Base-by-base conservation (phyloP, 2,113 vertebrate species). In the Peromyscus leucopus region DNA sequence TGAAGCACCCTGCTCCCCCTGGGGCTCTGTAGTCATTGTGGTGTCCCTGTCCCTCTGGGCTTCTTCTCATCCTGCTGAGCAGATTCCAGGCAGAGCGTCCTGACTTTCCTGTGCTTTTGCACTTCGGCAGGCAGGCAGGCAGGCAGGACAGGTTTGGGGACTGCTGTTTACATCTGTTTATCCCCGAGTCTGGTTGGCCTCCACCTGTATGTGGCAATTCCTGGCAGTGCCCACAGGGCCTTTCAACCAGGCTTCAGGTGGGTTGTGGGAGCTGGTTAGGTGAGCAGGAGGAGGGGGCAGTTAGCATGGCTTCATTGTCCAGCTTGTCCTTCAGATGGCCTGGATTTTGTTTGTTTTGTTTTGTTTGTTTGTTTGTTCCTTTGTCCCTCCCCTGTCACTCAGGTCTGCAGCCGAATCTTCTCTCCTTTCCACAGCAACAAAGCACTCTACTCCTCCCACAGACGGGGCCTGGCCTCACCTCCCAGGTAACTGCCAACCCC, bases 391-490 rank as follows among this genome's bases (percentile, higher is more conserved):
- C 22, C 97, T 59, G 92, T 82, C 75, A 95, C 78, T 65, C 98
- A 99, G 99, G 99, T 97, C 98, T 99, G 97, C 99, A 99, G 98
- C 99, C 99, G 97, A 99, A 99, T 98, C 98, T 99, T 96, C 98
- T 99, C 79, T 99, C 99, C 75, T 99, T 99, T 85, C 99, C 99
- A 5, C 99, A 99, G 98, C 99, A 99, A 84, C 99, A 99, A 97
- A 98, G 98, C 76, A 98, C 99, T 71, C 99, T 99, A 42, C 98
- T 99, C 42, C 99, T 99, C 93, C 99, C 99, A n/a, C 99, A 99
- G 39, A 98, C 99, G 0, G 99, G 99, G 33, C 98, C 99, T 63
- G 99, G 99, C 95, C 98, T 99, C 91, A 98, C 99, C 5, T 99
- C 99, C 31, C 99, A 99, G 99, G 99, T 99, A 98, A 98, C 94